Evolutionary conservation across 2,888 invertebrate species (phyloP).

Genomic region (Chaetoderma sp.): DNA sequence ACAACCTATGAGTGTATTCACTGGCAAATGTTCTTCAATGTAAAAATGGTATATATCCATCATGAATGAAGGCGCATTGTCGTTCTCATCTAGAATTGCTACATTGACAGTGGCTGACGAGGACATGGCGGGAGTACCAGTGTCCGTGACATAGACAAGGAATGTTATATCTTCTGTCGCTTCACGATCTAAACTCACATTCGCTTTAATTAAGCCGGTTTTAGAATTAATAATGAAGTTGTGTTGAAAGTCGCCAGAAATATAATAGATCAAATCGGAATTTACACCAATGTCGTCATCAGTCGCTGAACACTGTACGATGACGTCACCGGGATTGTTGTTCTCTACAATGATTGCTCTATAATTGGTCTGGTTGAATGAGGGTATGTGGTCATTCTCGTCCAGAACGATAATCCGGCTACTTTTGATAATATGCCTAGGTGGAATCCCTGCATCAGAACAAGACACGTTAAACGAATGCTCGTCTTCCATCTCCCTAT

Average conservation of each 20-base stretch:
- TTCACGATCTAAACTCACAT: constrained; percentile 37
- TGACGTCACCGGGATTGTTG: constrained; percentile 68
- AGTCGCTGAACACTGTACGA: constrained; percentile 85
- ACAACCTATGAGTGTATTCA: constrained; percentile 55
- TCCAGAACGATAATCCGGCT: constrained; percentile 76
- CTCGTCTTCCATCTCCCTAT: constrained; percentile 49
- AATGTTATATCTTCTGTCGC: constrained; percentile 17
- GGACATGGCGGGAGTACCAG: constrained; percentile 87
- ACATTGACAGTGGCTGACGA: constrained; percentile 89
- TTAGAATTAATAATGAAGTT: constrained; percentile 88
- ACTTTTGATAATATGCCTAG: constrained; percentile 38
- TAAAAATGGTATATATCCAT: constrained; percentile 82
- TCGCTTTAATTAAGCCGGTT: constrained; percentile 42
- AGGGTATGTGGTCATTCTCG: constrained; percentile 92
- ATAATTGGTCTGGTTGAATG: constrained; percentile 74
- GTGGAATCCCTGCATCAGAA: constrained; percentile 72
- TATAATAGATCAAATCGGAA: constrained; percentile 91
- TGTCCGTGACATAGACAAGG: constrained; percentile 73
- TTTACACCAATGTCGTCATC: constrained; percentile 93
- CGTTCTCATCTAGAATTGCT: constrained; percentile 86
- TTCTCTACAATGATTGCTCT: constrained; percentile 45
- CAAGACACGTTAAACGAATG: constrained; percentile 71
- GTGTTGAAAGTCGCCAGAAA: constrained; percentile 81
- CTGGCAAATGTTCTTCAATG: constrained; percentile 71
- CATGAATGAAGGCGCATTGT: constrained; percentile 93